phyloP scores from a whole-genome alignment of 1,140 invertebrate species.

The Phortica variegata region DNA sequence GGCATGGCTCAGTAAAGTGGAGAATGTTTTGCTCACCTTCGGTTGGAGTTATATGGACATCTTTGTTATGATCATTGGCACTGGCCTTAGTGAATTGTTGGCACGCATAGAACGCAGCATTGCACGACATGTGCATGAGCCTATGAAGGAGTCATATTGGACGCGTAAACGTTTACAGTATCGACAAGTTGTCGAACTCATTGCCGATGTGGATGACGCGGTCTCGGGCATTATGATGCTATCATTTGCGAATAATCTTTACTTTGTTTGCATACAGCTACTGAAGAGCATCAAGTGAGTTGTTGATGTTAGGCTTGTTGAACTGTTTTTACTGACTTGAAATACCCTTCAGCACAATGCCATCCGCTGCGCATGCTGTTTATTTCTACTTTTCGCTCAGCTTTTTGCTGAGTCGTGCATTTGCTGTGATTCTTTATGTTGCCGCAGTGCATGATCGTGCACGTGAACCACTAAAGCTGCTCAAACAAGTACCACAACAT shows the following conservation, averaged over 20 bases:
- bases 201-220: constrained; percentile 37
- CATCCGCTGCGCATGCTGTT: constrained; percentile 43
- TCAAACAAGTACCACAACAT: constrained; percentile 61
- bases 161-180: constrained; percentile 30
- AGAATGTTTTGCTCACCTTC: constrained; percentile 44
- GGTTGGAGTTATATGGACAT: constrained; percentile 51
- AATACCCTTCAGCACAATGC: constrained; percentile 43
- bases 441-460: constrained; percentile 66
- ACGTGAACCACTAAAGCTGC: constrained; percentile 58
- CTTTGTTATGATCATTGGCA: constrained; percentile 42
- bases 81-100: constrained; percentile 37
- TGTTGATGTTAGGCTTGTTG: not conserved
- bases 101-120: constrained; percentile 20
- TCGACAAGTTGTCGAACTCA: constrained; percentile 38
- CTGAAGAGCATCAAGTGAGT: constrained; percentile 49
- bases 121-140: constrained; percentile 9
- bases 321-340: no score
- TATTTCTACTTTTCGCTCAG: constrained; percentile 68
- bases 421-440: constrained; percentile 62
- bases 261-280: constrained; percentile 49
- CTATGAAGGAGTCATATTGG: constrained; percentile 39
- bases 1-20: constrained; percentile 35
- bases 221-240: constrained; percentile 43
- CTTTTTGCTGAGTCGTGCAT: constrained; percentile 62
- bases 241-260: constrained; percentile 51